Percentiles rank a stretch among this genome's conserved stretches.
These are phyloP conservation scores for Cephus sareptanus DNA, from an alignment of 2,888 invertebrate species.

Conservation along the genomic window DNA sequence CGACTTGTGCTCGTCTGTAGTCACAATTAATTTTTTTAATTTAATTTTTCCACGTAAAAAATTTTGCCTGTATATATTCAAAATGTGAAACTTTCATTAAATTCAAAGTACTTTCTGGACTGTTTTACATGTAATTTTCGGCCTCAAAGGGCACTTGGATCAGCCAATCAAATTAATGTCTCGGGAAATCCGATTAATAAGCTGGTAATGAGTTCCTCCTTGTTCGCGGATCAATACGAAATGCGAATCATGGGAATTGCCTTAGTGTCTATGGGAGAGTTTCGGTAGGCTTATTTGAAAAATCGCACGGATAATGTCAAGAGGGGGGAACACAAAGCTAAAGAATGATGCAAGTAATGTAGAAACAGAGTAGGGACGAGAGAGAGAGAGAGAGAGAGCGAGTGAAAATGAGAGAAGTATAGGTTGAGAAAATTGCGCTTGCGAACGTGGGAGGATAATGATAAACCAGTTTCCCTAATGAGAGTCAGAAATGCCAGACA, in stretches of 20 bases:
- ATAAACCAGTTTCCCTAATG: slow-evolving; percentile 45
- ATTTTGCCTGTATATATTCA: background rate
- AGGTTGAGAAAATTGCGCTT: slow-evolving; percentile 7
- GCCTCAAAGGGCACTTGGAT: background rate
- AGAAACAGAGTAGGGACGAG: slow-evolving; percentile 4
- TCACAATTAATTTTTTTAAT: background rate
- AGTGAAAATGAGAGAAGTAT: background rate
- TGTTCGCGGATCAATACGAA: background rate
- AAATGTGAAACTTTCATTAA: background rate
- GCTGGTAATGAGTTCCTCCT: background rate
- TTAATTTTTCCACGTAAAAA: background rate
- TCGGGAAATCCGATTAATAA: background rate
- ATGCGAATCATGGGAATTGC: background rate
- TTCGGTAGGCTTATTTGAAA: background rate
- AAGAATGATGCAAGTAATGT: background rate
- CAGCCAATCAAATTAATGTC: background rate
- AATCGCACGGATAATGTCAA: background rate
- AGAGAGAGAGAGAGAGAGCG: slow-evolving; percentile 15
- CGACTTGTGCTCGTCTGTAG: background rate
- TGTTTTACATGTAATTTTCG: background rate
- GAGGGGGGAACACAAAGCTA: background rate
- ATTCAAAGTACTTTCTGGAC: background rate
- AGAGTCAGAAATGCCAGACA: slow-evolving; percentile 22
- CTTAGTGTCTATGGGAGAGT: background rate
- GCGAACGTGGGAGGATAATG: slow-evolving; percentile 24